These are phyloP conservation scores for Conopomorpha cramerella DNA, from an alignment of 1,140 invertebrate species.

Conservation along the genomic window DNA sequence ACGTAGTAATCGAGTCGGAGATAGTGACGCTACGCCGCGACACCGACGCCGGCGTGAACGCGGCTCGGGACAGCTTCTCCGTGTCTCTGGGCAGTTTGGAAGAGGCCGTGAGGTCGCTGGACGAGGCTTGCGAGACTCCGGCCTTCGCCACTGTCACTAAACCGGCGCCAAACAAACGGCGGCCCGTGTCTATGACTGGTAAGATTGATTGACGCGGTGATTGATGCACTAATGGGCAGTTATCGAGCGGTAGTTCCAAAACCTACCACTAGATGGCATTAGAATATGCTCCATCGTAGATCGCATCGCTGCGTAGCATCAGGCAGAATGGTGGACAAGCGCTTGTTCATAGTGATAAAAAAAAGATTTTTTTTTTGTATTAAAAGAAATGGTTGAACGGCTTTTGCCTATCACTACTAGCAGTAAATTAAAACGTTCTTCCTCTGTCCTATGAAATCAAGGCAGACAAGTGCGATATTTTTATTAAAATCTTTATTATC, in stretches of 20 bases:
- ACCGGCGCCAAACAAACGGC: slow-evolving; percentile 53
- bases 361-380: too few relatives aligned
- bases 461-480: too few relatives aligned
- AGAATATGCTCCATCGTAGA: not conserved
- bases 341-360: too few relatives aligned
- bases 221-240: slow-evolving; percentile 2
- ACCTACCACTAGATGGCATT: not conserved
- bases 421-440: too few relatives aligned
- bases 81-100: slow-evolving; percentile 52
- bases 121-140: slow-evolving; percentile 32
- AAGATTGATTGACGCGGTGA: slow-evolving; percentile 4
- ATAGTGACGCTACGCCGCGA: slow-evolving; percentile 42
- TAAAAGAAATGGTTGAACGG: too few relatives aligned
- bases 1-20: slow-evolving; percentile 27
- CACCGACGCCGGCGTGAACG: slow-evolving; percentile 28
- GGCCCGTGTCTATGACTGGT: slow-evolving; percentile 61
- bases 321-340: too few relatives aligned
- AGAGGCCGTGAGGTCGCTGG: slow-evolving; percentile 40
- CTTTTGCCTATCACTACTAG: too few relatives aligned
- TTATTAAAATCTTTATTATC: too few relatives aligned
- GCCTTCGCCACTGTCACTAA: slow-evolving; percentile 50
- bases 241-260: not conserved
- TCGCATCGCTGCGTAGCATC: too few relatives aligned
- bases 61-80: slow-evolving; percentile 40
- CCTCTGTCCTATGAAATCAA: too few relatives aligned